Conservation (phyloP, 2,888 invertebrate species). For the Coenonympha arcania region DNA sequence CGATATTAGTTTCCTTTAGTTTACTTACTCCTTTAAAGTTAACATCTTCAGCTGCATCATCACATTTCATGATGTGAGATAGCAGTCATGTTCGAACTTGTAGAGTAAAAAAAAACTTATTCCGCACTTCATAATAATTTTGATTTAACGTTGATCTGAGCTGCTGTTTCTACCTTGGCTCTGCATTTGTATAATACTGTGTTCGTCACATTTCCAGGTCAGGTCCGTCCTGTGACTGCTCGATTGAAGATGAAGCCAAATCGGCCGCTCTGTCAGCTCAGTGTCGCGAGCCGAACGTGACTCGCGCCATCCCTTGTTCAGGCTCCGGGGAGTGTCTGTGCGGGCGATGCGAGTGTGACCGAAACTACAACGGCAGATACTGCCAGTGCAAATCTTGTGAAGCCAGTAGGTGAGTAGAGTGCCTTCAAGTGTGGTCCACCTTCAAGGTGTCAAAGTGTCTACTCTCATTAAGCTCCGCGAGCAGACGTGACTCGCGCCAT, state of each 20-base stretch:
- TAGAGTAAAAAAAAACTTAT: no score
- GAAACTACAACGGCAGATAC: constrained; percentile 72
- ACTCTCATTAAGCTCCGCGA: no score
- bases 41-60: no score
- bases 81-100: no score
- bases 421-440: not conserved
- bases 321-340: constrained; percentile 86
- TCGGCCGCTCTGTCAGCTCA: constrained; percentile 53
- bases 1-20: no score
- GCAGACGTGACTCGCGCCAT: no score
- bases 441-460: no score
- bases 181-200: no score
- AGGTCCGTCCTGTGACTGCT: constrained; percentile 73
- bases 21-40: no score
- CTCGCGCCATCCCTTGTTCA: constrained; percentile 71
- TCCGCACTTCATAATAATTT: no score
- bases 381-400: constrained; percentile 78
- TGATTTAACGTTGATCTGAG: no score
- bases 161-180: not conserved
- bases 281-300: constrained; percentile 54
- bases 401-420: constrained; percentile 54
- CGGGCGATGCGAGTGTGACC: constrained; percentile 81
- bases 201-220: constrained; percentile 49
- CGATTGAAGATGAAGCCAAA: constrained; percentile 56
- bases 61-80: no score